These are phyloP conservation scores for Crambe crambe DNA, from an alignment of 37 sponge, comb jelly and placozoan species.

Conservation along the genomic window DNA sequence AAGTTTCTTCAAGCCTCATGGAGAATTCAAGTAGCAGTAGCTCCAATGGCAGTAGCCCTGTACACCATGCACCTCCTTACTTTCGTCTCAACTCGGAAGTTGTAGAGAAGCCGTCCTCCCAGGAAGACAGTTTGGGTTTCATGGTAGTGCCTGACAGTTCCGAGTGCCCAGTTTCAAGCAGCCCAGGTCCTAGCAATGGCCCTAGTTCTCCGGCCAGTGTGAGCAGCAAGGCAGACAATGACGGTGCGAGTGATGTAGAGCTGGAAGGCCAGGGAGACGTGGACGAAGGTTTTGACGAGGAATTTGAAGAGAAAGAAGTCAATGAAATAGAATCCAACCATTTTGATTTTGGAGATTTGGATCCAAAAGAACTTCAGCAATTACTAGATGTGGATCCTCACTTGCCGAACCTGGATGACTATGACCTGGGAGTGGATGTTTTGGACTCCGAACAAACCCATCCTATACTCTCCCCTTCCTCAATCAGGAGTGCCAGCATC, in stretches of 20 bases:
- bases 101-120: conserved; percentile 10
- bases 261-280: conserved; percentile 21
- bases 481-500: not conserved
- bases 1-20: not conserved
- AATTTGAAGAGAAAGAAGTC: conserved; percentile 12
- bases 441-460: conserved; percentile 19
- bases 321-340: not conserved
- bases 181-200: not conserved
- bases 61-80: not conserved
- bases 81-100: conserved; percentile 12
- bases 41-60: not conserved
- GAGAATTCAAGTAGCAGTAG: not conserved
- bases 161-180: no score
- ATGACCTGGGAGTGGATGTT: conserved; percentile 60
- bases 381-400: not conserved
- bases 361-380: conserved; percentile 17
- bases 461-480: conserved; percentile 5
- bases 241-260: conserved; percentile 14
- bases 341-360: conserved; percentile 1
- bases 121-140: not conserved
- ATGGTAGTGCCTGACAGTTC: no score
- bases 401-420: conserved; percentile 26
- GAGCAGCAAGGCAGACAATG: conserved; percentile 11
- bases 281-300: conserved; percentile 68
- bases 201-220: not conserved